These are phyloP conservation scores for Entomobrya multifasciata DNA, from an alignment of 2,888 invertebrate genomes.

Conservation along the genomic window DNA sequence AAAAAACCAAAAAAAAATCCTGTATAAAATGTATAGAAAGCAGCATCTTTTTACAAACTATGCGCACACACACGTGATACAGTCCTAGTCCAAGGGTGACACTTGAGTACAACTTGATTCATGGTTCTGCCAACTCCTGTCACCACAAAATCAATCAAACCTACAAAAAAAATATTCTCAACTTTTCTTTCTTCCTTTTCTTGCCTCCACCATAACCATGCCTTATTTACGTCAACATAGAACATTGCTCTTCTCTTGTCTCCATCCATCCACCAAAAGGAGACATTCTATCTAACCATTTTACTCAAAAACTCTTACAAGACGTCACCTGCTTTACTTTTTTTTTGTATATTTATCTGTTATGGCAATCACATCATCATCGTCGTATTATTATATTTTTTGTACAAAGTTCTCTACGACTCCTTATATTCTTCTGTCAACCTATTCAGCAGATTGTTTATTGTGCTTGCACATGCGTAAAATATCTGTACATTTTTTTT, in stretches of 20 bases:
- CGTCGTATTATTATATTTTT: conserved; percentile 29
- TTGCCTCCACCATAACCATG: no score
- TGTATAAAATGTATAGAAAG: no score
- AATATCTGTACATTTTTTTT: conserved; percentile 6
- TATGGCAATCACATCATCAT: conserved; percentile 60
- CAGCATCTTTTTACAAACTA: not conserved
- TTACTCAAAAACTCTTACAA: not conserved
- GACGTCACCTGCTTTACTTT: conserved; percentile 40
- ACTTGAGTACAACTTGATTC: conserved; percentile 68
- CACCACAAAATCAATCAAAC: conserved; percentile 72
- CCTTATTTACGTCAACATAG: conserved; percentile 13
- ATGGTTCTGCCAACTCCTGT: conserved; percentile 67
- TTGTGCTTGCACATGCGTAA: conserved; percentile 53
- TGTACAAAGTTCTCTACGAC: not conserved
- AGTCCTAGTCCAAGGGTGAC: conserved; percentile 35
- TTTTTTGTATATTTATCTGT: conserved; percentile 17
- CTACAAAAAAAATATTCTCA: not conserved
- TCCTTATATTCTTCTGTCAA: conserved; percentile 1
- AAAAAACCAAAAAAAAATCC: conserved; percentile 1
- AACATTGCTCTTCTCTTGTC: conserved; percentile 9
- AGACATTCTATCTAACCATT: not conserved
- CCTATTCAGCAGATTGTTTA: not conserved
- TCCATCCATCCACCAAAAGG: not conserved
- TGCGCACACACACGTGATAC: not conserved
- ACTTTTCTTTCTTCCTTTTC: not conserved